Conservation (phyloP, 2,113 vertebrate species). For the Ctenodactylus gundi region DNA sequence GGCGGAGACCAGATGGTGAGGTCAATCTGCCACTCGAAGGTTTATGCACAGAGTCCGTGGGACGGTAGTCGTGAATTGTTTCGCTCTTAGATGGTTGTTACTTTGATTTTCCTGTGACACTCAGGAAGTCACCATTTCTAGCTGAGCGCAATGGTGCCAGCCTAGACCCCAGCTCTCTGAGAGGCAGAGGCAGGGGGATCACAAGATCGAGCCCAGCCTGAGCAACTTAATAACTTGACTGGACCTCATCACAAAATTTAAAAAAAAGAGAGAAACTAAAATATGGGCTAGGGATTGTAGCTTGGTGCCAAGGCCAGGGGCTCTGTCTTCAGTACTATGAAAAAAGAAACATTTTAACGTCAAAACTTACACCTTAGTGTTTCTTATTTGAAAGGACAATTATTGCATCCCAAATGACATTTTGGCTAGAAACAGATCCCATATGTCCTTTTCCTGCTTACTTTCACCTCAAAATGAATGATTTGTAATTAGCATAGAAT, state of each 20-base stretch:
- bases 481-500: neutral
- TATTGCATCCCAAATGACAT: neutral
- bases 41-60: neutral
- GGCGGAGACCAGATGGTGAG: neutral
- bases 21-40: neutral
- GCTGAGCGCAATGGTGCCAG: too few species aligned
- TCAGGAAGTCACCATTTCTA: neutral
- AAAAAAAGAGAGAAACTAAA: too few species aligned
- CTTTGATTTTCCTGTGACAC: neutral
- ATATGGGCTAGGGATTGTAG: too few species aligned
- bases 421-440: neutral
- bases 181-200: too few species aligned
- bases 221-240: too few species aligned
- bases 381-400: neutral
- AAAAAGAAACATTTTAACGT: neutral
- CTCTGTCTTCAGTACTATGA: too few species aligned
- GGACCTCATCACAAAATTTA: too few species aligned
- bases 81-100: neutral
- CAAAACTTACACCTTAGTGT: neutral
- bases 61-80: neutral
- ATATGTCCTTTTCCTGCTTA: neutral
- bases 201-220: too few species aligned
- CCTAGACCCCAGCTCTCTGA: too few species aligned
- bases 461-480: neutral
- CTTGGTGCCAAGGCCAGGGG: too few species aligned